Conservation (phyloP, 2,888 invertebrate genomes). For the Beris morrisii region DNA sequence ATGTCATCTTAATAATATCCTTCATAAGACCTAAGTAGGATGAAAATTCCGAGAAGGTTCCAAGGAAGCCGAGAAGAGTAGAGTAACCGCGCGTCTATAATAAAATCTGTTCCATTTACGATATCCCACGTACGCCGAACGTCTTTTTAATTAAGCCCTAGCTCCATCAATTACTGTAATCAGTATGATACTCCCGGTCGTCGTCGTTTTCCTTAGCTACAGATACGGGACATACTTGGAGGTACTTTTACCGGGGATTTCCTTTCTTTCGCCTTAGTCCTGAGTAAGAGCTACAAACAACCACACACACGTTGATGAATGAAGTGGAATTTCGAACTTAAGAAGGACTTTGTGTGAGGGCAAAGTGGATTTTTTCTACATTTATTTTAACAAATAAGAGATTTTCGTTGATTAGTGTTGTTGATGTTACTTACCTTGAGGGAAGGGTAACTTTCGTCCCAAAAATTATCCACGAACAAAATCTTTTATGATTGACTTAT, state of each 20-base stretch:
- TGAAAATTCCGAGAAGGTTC: conserved; percentile 9
- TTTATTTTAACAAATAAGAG: conserved; percentile 11
- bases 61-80: background rate
- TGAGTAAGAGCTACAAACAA: background rate
- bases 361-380: conserved; percentile 1
- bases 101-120: conserved; percentile 41
- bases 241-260: conserved; percentile 17
- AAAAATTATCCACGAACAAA: no score
- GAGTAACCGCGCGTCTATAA: conserved; percentile 30
- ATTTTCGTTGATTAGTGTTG: no score
- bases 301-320: conserved; percentile 1
- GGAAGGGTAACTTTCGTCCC: no score
- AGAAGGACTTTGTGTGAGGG: conserved; percentile 2
- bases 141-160: conserved; percentile 40
- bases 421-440: no score
- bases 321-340: conserved; percentile 1
- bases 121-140: conserved; percentile 40
- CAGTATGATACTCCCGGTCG: conserved; percentile 30
- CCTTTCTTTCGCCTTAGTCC: background rate
- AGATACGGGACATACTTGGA: conserved; percentile 2
- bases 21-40: conserved; percentile 27
- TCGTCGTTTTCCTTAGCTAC: conserved; percentile 14
- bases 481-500: no score
- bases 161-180: conserved; percentile 39
- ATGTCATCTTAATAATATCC: conserved; percentile 40